phyloP scores from a whole-genome alignment of 1,140 invertebrate species.

The Mylabris phalerata region DNA sequence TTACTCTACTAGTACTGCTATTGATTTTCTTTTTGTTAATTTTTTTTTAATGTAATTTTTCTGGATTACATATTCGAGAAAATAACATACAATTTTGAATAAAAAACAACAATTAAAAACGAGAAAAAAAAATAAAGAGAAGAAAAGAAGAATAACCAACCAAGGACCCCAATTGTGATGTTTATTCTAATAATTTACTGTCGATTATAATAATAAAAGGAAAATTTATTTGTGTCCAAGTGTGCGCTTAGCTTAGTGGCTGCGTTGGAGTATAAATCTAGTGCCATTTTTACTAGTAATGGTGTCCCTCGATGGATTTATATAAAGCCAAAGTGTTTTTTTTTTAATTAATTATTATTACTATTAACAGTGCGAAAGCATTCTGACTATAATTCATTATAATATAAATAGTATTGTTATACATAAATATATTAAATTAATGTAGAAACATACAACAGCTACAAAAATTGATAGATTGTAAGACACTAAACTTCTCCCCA shows the following conservation, averaged over 20 bases:
- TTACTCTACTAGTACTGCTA: not conserved
- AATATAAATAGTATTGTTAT: conserved; percentile 42
- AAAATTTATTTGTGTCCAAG: conserved; percentile 33
- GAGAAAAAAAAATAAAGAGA: not conserved
- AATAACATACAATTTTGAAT: not conserved
- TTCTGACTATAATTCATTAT: conserved; percentile 44
- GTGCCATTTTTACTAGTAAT: conserved; percentile 48
- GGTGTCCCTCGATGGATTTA: conserved; percentile 40
- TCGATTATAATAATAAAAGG: conserved; percentile 17
- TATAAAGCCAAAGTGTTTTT: conserved; percentile 48
- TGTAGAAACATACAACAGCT: conserved; percentile 33
- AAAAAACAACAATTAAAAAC: conserved; percentile 9
- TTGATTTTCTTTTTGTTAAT: not conserved
- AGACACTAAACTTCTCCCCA: conserved; percentile 26
- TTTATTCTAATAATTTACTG: conserved; percentile 31
- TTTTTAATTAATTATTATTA: no score
- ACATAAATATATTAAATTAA: conserved; percentile 42
- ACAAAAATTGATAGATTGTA: conserved; percentile 32
- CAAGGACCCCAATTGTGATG: conserved; percentile 25
- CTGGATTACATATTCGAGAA: not conserved
- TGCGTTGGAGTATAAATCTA: conserved; percentile 36
- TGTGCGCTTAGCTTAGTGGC: conserved; percentile 37
- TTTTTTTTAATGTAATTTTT: not conserved
- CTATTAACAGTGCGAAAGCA: conserved; percentile 46
- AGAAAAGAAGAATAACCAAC: conserved; percentile 1